Evolutionary conservation across 2,113 vertebrate genomes (phyloP), one percentile per base, ranked within the genome.

Genomic region (Aspiorhynchus laticeps): DNA sequence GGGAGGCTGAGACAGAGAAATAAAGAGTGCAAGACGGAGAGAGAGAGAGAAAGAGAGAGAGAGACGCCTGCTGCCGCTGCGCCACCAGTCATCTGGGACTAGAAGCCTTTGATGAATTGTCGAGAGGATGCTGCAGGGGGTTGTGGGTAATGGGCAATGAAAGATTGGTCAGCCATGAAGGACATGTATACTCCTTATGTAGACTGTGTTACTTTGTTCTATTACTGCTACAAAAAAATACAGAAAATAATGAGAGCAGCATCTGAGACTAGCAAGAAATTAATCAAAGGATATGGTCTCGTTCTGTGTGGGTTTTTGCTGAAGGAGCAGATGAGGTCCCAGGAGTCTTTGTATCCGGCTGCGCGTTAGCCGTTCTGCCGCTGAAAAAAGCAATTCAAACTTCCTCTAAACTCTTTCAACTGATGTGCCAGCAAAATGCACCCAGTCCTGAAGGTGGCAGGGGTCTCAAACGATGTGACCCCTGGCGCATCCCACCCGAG

Each of bases 241-340:
- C 17, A 19, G 56, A 83, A 77, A 71, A 78, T 71, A 87, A 89
- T 85, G 48, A 83, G 43, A 43, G 28, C 21, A 71, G 51, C 63
- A 83, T 38, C 75, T 83, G 63, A 87, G 56, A 43, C 71, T 36
- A 56, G 53, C 33, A 67, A 53, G 74, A 86, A 65, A 80, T 86
- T 33, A 74, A 84, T 83, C 74, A 80, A 86, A 89, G 53, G 15
- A 83, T 51, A 77, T 21, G 9, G 21, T 59, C 46, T 85, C 48
- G 73, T 86, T 87, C 36, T 80, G 71, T 82, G 84, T 80, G 80
- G 51, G 69, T 56, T 87, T 88, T 85, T 31, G 83, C 87, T 85
- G 82, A 85, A 85, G 33, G 36, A 56, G 82, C 83, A 90, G 77
- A 90, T 88, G 59, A 87, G 61, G 24, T 85, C 81, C 79, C 87